phyloP scores from a whole-genome alignment of 2,888 invertebrate species.

The Acronicta leporina region DNA sequence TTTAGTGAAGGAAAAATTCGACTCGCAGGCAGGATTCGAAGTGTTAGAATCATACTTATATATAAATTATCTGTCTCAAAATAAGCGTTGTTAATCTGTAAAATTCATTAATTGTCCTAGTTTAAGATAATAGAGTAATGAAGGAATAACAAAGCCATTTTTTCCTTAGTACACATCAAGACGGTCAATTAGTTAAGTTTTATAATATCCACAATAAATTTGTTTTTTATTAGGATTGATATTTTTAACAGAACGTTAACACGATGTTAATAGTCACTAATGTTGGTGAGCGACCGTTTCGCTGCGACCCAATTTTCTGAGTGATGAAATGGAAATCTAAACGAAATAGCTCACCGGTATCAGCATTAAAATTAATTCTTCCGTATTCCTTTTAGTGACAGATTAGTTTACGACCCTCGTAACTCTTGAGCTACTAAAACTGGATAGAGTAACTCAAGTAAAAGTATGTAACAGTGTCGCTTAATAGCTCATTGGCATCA shows the following conservation, averaged over 20 bases:
- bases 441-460: conserved; percentile 59
- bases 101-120: too few relatives aligned
- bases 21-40: too few relatives aligned
- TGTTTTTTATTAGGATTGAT: conserved; percentile 65
- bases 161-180: conserved; percentile 46
- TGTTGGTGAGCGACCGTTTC: conserved; percentile 65
- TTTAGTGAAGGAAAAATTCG: too few relatives aligned
- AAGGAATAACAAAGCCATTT: conserved; percentile 45
- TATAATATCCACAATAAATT: conserved; percentile 54
- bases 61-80: too few relatives aligned
- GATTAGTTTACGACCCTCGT: conserved; percentile 70
- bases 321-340: conserved; percentile 70
- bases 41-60: too few relatives aligned
- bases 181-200: conserved; percentile 61
- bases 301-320: conserved; percentile 72
- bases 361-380: conserved; percentile 71
- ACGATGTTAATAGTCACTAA: conserved; percentile 81
- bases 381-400: conserved; percentile 71
- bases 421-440: conserved; percentile 61
- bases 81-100: too few relatives aligned
- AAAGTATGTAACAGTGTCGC: conserved; percentile 37
- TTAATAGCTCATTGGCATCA: conserved; percentile 46
- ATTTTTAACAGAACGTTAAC: conserved; percentile 77
- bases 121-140: conserved; percentile 18
- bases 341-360: conserved; percentile 65